phyloP scores from a whole-genome alignment of 2,797 vertebrate species.

The Pseudotriccus pelzelni region DNA sequence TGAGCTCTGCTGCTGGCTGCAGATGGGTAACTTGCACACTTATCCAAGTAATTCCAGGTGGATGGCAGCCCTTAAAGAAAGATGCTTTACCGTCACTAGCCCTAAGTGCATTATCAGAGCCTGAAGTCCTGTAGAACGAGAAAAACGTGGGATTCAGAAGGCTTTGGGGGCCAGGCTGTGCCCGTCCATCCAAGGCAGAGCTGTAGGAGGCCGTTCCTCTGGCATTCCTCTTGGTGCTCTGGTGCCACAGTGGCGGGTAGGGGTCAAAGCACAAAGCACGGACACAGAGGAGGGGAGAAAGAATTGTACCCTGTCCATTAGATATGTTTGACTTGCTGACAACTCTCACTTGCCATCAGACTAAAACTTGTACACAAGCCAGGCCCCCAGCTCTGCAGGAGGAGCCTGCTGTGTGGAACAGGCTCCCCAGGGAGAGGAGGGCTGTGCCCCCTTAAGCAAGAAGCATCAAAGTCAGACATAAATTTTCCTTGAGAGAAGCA shows the following conservation, averaged over 20 bases:
- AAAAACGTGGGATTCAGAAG: not conserved
- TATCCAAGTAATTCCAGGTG: not conserved
- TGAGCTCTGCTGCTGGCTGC: not conserved
- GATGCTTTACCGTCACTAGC: not conserved
- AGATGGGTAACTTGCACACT: not conserved
- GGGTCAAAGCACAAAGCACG: not conserved
- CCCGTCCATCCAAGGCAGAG: rapidly evolving
- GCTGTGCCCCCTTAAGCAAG: not conserved
- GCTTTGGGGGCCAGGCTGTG: not conserved
- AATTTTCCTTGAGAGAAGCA: not conserved
- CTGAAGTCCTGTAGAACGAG: not conserved
- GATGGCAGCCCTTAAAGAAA: not conserved
- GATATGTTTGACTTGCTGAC: not conserved
- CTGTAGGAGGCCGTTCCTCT: not conserved
- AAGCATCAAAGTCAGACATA: not conserved
- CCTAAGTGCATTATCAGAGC: not conserved
- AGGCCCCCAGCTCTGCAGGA: not conserved
- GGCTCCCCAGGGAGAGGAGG: not conserved
- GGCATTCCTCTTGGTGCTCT: not conserved
- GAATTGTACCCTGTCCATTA: not conserved
- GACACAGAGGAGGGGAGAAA: not conserved
- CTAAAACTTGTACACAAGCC: not conserved
- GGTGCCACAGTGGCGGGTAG: not conserved
- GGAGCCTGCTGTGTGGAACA: not conserved
- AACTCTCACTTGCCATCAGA: not conserved